Base-by-base conservation (phyloP, 1,140 invertebrate species). In the Pogonognathellus flavescens region DNA sequence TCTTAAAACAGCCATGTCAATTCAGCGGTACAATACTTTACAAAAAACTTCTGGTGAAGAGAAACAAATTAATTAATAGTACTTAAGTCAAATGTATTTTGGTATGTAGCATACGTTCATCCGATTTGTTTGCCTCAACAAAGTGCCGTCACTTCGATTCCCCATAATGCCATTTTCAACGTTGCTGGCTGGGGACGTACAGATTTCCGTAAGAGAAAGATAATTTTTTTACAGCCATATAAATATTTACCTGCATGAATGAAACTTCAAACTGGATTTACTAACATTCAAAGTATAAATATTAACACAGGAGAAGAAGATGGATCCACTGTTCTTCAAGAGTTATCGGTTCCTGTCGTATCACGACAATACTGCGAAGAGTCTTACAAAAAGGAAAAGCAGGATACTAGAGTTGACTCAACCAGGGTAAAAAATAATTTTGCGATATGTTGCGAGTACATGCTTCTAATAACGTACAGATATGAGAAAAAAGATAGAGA, bases 111-210 rank as follows among this genome's bases (percentile, higher is more conserved):
- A 25, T 89, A 85, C 83, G 87, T 86, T 16, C 13, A 49, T 7
- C 89, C 89, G 3, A 84, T 89, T 76, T 89, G 89, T 80, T 59
- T 89, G 18, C 89, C 89, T 20, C 31, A 85, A 83, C 18, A 25
- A 84, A 22, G 31, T 82, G 31, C 49, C 31, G 55, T 86, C 0
- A 66, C 14, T 1, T 31, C 84, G 5, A 52, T 60, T 57, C 52
- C 60, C 0, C 31, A 20, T 1, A 31, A 49, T 57, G 31, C 70
- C 3, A 66, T 80, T 59, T 81, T 83, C 16, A 76, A 53, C 49
- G 88, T 88, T 22, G 88, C 88, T 59, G 89, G 89, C 4, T 89
- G 88, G 88, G 89, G 89, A n/a, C 55, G 88, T 4, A 84, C 85
- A 14, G 84, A 84, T 53, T 83, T 84, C n/a, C 80, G 88, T 87